Evolutionary conservation across 2,888 invertebrate genomes (phyloP).

Genomic region (Limenitis camilla): DNA sequence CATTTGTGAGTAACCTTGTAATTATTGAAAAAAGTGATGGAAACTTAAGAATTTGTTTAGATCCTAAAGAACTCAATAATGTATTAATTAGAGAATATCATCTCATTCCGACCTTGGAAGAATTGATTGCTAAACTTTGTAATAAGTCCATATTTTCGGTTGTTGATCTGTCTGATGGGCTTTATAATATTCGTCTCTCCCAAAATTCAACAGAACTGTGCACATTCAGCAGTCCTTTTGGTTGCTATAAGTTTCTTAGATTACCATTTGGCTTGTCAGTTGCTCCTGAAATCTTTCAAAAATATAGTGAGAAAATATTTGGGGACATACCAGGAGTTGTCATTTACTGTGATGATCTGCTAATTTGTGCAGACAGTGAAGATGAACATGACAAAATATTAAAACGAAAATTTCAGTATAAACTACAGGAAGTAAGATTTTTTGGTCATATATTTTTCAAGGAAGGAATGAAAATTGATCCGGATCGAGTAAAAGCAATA

Average conservation of each 20-base stretch:
- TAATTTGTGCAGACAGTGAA: constrained; percentile 27
- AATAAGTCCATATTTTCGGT: constrained; percentile 23
- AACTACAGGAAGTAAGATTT: constrained; percentile 24
- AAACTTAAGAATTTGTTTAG: neutral
- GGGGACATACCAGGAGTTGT: constrained; percentile 35
- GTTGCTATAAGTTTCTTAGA: constrained; percentile 31
- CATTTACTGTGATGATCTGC: constrained; percentile 39
- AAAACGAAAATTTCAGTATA: constrained; percentile 28
- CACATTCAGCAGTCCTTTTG: constrained; percentile 23
- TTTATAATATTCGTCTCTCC: constrained; percentile 23
- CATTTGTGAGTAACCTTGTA: neutral
- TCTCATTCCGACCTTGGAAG: constrained; percentile 20
- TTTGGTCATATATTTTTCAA: constrained; percentile 16
- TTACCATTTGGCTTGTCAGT: constrained; percentile 36
- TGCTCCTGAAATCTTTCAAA: constrained; percentile 37
- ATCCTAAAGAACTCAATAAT: constrained; percentile 1
- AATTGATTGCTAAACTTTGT: constrained; percentile 18
- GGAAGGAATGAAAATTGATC: constrained; percentile 20
- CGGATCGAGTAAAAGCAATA: constrained; percentile 20
- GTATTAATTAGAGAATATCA: constrained; percentile 13
- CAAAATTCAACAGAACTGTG: constrained; percentile 19
- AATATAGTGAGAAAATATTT: constrained; percentile 32
- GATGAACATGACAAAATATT: constrained; percentile 22
- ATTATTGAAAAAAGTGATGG: constrained; percentile 1
- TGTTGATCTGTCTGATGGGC: constrained; percentile 22